Percentiles rank a stretch among this genome's conserved stretches.
phyloP scores from a whole-genome alignment of 1,140 invertebrate species.

The Apolygus lucorum region DNA sequence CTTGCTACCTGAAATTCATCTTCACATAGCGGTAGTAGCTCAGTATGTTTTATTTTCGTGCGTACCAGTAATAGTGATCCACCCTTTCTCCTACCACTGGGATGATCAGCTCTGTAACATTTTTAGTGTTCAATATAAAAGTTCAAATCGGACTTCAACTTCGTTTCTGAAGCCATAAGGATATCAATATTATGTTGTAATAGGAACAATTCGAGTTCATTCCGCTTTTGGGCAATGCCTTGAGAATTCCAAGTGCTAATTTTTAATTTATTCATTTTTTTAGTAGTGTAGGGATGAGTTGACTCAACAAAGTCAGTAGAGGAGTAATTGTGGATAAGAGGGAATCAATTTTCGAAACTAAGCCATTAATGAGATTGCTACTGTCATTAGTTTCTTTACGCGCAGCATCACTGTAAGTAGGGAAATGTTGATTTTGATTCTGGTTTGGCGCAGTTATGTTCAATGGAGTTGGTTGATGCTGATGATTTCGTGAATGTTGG shows the following conservation, averaged over 20 bases:
- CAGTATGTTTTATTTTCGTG: no score
- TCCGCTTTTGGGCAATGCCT: not conserved
- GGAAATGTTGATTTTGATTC: no score
- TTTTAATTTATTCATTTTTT: not conserved
- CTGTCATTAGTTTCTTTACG: no score
- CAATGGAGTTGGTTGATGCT: no score
- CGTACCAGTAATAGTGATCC: not conserved
- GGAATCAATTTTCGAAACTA: no score
- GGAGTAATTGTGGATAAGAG: no score
- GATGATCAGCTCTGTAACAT: not conserved
- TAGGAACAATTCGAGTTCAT: not conserved
- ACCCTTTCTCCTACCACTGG: not conserved
- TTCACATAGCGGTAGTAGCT: no score
- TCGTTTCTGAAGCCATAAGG: not conserved
- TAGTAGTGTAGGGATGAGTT: not conserved
- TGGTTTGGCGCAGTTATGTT: no score
- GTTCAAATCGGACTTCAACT: not conserved
- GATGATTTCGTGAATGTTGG: no score
- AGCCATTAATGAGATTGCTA: no score
- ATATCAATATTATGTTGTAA: not conserved
- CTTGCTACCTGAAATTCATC: no score
- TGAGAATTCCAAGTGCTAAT: not conserved
- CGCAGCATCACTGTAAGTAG: no score
- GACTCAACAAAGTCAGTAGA: not conserved
- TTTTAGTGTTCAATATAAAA: not conserved